Conservation (phyloP, 2,113 vertebrate species). For the Isichthys henryi region DNA sequence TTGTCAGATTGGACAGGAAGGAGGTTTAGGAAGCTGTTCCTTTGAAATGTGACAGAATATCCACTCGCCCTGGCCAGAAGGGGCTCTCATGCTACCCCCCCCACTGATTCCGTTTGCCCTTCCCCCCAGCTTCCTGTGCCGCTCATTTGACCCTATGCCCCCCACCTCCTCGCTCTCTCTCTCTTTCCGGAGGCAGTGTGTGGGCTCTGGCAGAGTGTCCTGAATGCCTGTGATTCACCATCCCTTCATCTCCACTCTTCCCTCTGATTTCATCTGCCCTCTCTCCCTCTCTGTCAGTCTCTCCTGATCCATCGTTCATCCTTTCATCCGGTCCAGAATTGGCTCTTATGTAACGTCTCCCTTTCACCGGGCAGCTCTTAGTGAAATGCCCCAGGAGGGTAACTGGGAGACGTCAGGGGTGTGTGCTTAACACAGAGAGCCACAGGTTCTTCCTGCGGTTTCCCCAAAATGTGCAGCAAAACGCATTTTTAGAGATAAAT, state of each 20-base stretch:
- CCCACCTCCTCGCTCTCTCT: conserved; percentile 9
- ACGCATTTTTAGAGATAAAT: not conserved
- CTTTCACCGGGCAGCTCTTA: not conserved
- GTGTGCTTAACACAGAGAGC: not conserved
- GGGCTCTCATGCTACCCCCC: not conserved
- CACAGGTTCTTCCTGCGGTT: not conserved
- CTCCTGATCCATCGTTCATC: not conserved
- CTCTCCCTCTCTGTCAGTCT: not conserved
- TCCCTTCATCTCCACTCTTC: not conserved
- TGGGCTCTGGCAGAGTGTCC: not conserved
- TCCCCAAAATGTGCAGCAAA: not conserved
- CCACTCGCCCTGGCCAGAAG: not conserved
- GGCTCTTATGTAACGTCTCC: not conserved
- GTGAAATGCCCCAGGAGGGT: not conserved
- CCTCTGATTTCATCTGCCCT: conserved; percentile 12
- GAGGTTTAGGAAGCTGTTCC: not conserved
- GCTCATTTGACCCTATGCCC: not conserved
- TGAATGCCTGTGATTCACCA: conserved; percentile 3
- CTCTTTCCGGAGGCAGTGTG: conserved; percentile 9
- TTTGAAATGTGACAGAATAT: not conserved
- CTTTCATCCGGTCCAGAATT: not conserved
- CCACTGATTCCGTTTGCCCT: not conserved
- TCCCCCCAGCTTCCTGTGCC: not conserved
- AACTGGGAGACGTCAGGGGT: not conserved
- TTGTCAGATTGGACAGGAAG: not conserved